Percentiles rank a stretch among this genome's conserved stretches.
These are phyloP conservation scores for Drosophila kurseongensis DNA, from an alignment of 1,140 invertebrate species.

Conservation along the genomic window DNA sequence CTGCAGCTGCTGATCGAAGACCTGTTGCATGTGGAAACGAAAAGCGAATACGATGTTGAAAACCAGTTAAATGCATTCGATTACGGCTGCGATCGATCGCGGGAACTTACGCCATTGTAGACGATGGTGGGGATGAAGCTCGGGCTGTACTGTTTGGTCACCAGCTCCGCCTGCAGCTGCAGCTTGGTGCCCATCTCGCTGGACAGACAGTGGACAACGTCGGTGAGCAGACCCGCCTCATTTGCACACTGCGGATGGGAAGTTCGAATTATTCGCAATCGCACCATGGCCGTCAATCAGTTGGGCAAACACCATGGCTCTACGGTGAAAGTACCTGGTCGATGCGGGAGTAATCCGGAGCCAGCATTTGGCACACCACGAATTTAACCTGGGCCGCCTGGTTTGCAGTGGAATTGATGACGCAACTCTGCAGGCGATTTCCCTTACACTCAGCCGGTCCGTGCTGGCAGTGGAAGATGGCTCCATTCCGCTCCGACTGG, in stretches of 20 bases:
- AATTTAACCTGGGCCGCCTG: slow-evolving; percentile 85
- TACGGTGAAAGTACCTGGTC: slow-evolving; percentile 41
- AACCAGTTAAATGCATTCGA: slow-evolving; percentile 52
- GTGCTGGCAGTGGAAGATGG: slow-evolving; percentile 88
- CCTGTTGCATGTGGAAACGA: slow-evolving; percentile 61
- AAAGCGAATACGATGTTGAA: slow-evolving; percentile 26
- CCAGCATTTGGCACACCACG: slow-evolving; percentile 86
- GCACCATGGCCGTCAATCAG: slow-evolving; percentile 28
- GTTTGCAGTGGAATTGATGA: slow-evolving; percentile 84
- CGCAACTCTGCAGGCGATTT: slow-evolving; percentile 88
- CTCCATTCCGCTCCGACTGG: slow-evolving; percentile 82
- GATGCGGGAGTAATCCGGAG: slow-evolving; percentile 54
- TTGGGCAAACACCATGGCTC: slow-evolving; percentile 35
- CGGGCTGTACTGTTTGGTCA: slow-evolving; percentile 85
- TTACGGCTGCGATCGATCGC: slow-evolving; percentile 24
- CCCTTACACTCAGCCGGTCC: slow-evolving; percentile 88
- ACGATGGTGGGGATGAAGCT: slow-evolving; percentile 87
- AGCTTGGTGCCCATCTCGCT: slow-evolving; percentile 85
- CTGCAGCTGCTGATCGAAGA: slow-evolving; percentile 79
- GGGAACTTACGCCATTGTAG: slow-evolving; percentile 85
- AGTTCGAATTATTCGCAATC: neutral
- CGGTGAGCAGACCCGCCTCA: slow-evolving; percentile 72
- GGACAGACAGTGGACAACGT: slow-evolving; percentile 83
- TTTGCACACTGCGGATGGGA: slow-evolving; percentile 85
- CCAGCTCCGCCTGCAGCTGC: slow-evolving; percentile 85